Conservation (phyloP, 1,140 invertebrate species). For the Reticulitermes speratus region DNA sequence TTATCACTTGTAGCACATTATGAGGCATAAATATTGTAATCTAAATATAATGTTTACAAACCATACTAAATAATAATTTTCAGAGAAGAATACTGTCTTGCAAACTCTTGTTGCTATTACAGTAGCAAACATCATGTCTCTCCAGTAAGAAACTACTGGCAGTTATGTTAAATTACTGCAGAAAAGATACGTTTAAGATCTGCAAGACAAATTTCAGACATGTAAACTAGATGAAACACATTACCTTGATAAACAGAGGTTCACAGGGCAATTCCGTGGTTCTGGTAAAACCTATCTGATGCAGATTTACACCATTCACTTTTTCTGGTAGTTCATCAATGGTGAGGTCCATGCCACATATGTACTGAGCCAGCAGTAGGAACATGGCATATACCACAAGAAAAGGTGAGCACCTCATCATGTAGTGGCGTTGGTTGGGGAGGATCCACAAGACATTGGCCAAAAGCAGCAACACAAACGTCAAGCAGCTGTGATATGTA, state of each 20-base stretch:
- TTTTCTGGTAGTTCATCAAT: constrained; percentile 76
- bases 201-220: too few species aligned
- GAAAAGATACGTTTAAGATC: too few species aligned
- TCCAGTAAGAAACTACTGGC: too few species aligned
- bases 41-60: too few species aligned
- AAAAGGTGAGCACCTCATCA: constrained; percentile 87
- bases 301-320: constrained; percentile 64
- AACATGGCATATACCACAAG: constrained; percentile 88
- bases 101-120: too few species aligned
- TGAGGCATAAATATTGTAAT: too few species aligned
- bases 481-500: constrained; percentile 96
- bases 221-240: too few species aligned
- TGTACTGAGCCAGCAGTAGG: constrained; percentile 82
- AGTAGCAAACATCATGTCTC: too few species aligned
- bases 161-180: too few species aligned
- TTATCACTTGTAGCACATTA: too few species aligned
- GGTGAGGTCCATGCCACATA: constrained; percentile 87
- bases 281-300: constrained; percentile 84
- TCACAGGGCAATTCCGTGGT: constrained; percentile 65
- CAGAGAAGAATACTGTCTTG: too few species aligned
- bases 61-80: too few species aligned
- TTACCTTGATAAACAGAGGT: constrained; percentile 78
- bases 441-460: constrained; percentile 96
- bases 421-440: constrained; percentile 87
- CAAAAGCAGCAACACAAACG: constrained; percentile 90